Conservation (phyloP, 2,797 vertebrate species). For the Silurus aristotelis region DNA sequence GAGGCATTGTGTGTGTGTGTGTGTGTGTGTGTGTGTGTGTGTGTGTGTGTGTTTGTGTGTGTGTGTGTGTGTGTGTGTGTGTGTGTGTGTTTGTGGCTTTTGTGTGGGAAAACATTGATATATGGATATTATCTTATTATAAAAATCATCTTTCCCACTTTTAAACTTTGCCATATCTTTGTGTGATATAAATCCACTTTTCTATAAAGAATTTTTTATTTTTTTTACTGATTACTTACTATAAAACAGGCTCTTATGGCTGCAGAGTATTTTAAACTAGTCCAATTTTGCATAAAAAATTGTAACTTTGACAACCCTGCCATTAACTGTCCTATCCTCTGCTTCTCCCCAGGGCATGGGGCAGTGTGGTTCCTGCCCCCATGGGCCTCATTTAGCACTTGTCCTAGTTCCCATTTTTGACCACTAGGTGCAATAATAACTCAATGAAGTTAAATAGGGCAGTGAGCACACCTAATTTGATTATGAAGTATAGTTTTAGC, state of each 20-base stretch:
- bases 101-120: neutral
- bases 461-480: neutral
- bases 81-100: no score
- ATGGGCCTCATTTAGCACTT: neutral
- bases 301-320: neutral
- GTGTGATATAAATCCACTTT: neutral
- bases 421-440: neutral
- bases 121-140: neutral
- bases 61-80: no score
- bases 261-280: neutral
- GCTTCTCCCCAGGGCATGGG: neutral
- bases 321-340: neutral
- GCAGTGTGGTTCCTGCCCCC: neutral
- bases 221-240: neutral
- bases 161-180: neutral
- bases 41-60: no score
- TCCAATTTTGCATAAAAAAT: neutral
- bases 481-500: constrained; percentile 18
- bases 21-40: no score
- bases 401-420: constrained; percentile 7
- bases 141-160: neutral
- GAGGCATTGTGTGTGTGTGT: neutral
- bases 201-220: neutral
- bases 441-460: neutral
- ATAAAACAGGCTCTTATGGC: neutral